phyloP scores from a whole-genome alignment of 2,888 invertebrate genomes.

The Tanypteryx hageni region DNA sequence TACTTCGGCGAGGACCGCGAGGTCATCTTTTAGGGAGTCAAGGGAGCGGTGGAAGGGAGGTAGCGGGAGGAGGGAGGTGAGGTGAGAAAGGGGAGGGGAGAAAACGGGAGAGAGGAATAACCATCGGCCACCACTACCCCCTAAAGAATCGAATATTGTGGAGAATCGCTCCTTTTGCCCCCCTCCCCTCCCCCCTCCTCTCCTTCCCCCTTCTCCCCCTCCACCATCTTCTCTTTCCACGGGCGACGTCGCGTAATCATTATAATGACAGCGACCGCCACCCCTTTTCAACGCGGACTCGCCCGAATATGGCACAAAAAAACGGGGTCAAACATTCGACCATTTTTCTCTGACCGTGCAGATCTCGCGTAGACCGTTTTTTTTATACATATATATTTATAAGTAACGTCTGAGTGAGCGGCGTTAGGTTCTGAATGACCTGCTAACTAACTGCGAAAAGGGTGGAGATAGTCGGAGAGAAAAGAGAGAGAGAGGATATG shows the following conservation, averaged over 20 bases:
- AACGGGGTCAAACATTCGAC: constrained; percentile 48
- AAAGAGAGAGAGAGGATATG: not conserved
- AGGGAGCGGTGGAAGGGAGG: not conserved
- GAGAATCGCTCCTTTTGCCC: not conserved
- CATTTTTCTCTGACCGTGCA: constrained; percentile 34
- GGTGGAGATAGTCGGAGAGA: not conserved
- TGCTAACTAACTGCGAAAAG: constrained; percentile 61
- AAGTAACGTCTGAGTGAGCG: not conserved
- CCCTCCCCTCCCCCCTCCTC: not conserved
- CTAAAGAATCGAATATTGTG: not conserved
- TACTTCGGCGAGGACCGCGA: not conserved
- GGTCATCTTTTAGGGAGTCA: not conserved
- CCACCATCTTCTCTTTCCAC: not conserved
- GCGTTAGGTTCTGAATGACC: constrained; percentile 31
- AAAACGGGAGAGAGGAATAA: not conserved
- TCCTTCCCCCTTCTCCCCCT: not conserved
- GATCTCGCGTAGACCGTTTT: constrained; percentile 9
- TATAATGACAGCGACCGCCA: constrained; percentile 49
- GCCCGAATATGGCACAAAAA: not conserved
- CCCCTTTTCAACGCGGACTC: constrained; percentile 2
- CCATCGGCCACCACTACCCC: not conserved
- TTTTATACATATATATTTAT: not conserved
- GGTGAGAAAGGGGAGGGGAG: not conserved
- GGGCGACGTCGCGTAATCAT: not conserved
- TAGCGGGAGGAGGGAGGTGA: not conserved